Evolutionary conservation across 2,888 invertebrate genomes (phyloP), one percentile per base, ranked within the genome.

Genomic region (Agapostemon virescens): DNA sequence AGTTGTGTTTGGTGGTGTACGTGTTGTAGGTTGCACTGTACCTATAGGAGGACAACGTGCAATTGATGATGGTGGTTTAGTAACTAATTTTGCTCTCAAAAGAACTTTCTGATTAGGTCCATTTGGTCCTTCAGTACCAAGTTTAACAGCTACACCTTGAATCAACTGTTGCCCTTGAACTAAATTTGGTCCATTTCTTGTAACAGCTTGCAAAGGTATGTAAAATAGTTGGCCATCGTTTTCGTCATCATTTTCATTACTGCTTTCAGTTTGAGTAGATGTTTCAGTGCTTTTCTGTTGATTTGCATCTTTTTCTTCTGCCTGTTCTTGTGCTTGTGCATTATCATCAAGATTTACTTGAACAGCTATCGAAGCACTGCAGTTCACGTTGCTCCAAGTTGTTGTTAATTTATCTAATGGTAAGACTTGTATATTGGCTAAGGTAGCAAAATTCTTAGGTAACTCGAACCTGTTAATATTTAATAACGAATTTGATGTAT

Each of bases 61-160:
- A 17, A 92, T 90, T 0, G 92, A 88, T 17, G 90, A 82, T 1
- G 93, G 94, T 7, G 95, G 94, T 89, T 95, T 95, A 1, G 95
- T 95, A 15, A 95, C 95, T 17, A 95, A 90, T 71, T 95, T 95
- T 0, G 95, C 95, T 84, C 95, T 94, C 93, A 95, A 78, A 13
- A 94, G 92, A 40, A 95, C 95, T 81, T 94, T 93, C 76, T 95
- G 95, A 89, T 95, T 95, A 0, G 95, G 94, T 5, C 95, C 95
- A 58, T 94, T 94, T 0, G 94, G 94, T 2, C 95, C 95, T 86
- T 95, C 95, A 0, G 95, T 94, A 0, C 95, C 95, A 52, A 95
- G 89, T 88, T 95, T 95, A 1, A 95, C 95, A 1, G 95, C 95
- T 0, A 95, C 95, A 0, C 95, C 95, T 86, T 95, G 95, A 78